Percentiles rank a stretch among this genome's conserved stretches.
phyloP scores from a whole-genome alignment of 2,888 invertebrate species.

The Tetanocera ferruginea region DNA sequence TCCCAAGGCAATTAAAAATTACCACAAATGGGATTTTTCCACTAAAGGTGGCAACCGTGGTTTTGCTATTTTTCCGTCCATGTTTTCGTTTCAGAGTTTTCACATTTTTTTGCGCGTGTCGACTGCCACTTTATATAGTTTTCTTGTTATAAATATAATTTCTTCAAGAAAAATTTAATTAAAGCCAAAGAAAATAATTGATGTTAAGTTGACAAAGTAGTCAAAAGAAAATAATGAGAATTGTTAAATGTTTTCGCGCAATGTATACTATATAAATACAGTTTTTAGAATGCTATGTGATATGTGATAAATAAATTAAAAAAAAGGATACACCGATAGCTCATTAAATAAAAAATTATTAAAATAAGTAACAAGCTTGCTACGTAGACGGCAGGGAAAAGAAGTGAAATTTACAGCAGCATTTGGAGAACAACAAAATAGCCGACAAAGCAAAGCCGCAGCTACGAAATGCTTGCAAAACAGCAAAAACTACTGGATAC shows the following conservation, averaged over 20 bases:
- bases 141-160: too few relatives aligned
- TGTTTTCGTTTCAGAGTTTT: too few relatives aligned
- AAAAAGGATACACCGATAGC: background rate
- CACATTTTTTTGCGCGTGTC: too few relatives aligned
- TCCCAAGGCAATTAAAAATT: too few relatives aligned
- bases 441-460: background rate
- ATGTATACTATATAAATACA: background rate
- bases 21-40: too few relatives aligned
- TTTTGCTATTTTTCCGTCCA: too few relatives aligned
- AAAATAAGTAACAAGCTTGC: background rate
- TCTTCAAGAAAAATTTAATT: too few relatives aligned
- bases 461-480: background rate
- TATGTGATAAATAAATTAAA: background rate
- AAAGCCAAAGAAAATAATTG: too few relatives aligned
- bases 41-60: too few relatives aligned
- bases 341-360: background rate
- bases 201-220: background rate
- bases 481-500: background rate
- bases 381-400: background rate
- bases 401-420: background rate
- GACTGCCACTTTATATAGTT: too few relatives aligned
- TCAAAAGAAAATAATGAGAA: background rate
- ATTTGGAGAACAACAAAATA: background rate
- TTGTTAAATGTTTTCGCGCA: background rate
- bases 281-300: background rate